Base-by-base conservation (phyloP, 2,113 vertebrate species). In the Takifugu flavidus region DNA sequence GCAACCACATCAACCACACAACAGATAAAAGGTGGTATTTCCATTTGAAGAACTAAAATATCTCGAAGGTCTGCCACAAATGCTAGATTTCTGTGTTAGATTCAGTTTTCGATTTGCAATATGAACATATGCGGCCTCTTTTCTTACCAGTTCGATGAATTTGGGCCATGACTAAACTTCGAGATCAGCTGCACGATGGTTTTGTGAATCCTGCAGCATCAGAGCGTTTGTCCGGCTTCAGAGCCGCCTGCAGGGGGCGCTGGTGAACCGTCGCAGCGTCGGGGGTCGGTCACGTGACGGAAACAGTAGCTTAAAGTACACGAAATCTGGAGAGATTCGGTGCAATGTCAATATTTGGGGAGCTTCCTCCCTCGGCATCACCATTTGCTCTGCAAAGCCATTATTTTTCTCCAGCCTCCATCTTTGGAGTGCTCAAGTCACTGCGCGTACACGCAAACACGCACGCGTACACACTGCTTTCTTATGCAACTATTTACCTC, bases 241-340 rank as follows among this genome's bases (percentile, higher is more conserved):
- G 1, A 62, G 15, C 60, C 13, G 27, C 6, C 75, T 60, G 70
- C 62, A 78, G 85, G 53, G 62, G 78, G 74, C 42, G 67, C 76
- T 83, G 77, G 44, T 66, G 50, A 70, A 52, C 77, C 44, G 53
- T 59, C 65, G 49, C 42, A 59, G 49, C 49, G 44, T 31, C 14
- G 5, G 46, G n/a, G 55, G 59, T 25, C 25, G 34, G 13, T 62
- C 72, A 65, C 53, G 45, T 70, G 51, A 55, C 5, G 29, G 14
- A 3, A 70, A 25, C 65, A 53, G 39, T 25, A 14, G 54, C 59
- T 65, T 49, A 64, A 59, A 72, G 64, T 50, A 50, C 58, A 50
- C 27, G 52, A 34, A 6, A 44, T 52, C 43, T 49, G 53, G 0
- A 43, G 7, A 49, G 44, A 39, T 15, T 6, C 13, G 1, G 45